phyloP scores from a whole-genome alignment of 2,797 vertebrate genomes.

The Cynopterus sphinx region DNA sequence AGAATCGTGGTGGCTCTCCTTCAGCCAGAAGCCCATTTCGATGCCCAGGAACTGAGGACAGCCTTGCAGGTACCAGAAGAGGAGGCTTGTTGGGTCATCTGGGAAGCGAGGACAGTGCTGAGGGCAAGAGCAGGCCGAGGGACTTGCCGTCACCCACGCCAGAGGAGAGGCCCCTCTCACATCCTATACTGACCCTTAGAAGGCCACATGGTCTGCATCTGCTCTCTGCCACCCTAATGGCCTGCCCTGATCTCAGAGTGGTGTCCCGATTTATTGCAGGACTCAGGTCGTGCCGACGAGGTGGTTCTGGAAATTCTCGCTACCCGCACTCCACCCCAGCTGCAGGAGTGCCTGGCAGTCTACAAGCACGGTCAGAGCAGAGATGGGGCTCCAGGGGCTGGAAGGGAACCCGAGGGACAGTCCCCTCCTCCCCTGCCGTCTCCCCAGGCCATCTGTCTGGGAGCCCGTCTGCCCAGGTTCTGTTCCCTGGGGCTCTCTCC shows the following conservation, averaged over 20 bases:
- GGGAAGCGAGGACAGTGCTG: too few species aligned
- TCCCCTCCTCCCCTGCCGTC: background rate
- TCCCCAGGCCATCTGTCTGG: background rate
- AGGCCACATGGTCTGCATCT: background rate
- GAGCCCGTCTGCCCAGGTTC: background rate
- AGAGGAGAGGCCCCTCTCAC: background rate
- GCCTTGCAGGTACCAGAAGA: constrained; percentile 86
- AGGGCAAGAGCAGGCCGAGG: background rate
- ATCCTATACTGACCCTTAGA: background rate
- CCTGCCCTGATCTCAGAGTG: background rate
- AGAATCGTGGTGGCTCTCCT: constrained; percentile 84
- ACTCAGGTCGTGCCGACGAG: constrained; percentile 87
- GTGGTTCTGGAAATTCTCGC: constrained; percentile 89
- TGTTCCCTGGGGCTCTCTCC: background rate
- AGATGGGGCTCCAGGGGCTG: background rate
- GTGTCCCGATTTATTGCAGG: constrained; percentile 77
- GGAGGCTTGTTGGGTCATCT: background rate
- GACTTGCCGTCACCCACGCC: background rate
- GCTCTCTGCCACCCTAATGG: background rate
- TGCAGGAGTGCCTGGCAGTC: constrained; percentile 80
- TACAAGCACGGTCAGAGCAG: constrained; percentile 83
- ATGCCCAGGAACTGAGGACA: constrained; percentile 86
- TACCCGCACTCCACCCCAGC: constrained; percentile 80
- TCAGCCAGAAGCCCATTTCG: constrained; percentile 80
- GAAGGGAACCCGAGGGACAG: accelerated